Evolutionary conservation across 1,140 invertebrate genomes (phyloP), one percentile per base, ranked within the genome.

Genomic region (Drusus annulatus): DNA sequence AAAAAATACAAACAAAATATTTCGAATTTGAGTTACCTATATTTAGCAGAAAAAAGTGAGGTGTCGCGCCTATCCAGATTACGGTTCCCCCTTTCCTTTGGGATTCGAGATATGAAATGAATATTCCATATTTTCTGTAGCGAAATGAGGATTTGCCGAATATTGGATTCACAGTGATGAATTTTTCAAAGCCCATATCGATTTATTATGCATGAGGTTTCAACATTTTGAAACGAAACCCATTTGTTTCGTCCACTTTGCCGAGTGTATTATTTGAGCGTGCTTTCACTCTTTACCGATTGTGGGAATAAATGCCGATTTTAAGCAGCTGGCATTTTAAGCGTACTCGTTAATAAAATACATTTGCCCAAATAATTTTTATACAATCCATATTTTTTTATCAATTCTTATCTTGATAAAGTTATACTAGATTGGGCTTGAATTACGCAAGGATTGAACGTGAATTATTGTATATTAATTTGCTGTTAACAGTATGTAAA

Each of bases 141-240:
- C 2, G 16, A 52, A 23, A 54, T 71, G 36, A 52, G 71, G 25
- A 75, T 58, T 58, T 56, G 25, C 51, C 19, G 68, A 75, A 75
- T 75, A 75, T 75, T 58, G 52, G 71, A 75, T 75, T 75, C 25
- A n/a, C 23, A 25, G 54, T 58, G 54, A 75, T 75, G 71, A 75
- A 75, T 75, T 75, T 75, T 75, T 75, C 71, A 75, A 52, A 58
- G 71, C 52, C 54, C 25, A 36, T 23, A 75, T 75, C 23, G 71
- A 75, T 75, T 75, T 75, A 75, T 75, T 75, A 75, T 75, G 71
- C 71, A 75, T 75, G 71, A 56, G 71, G 56, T 58, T 75, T 31
- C 54, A 25, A 56, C 56, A 60, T 56, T 75, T 58, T 17, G 7
- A 31, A 17, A 23, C 17, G 71, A 73, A 52, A 36, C 19, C 71